phyloP scores from a whole-genome alignment of 2,797 vertebrate genomes.

The Carcharodon carcharias region DNA sequence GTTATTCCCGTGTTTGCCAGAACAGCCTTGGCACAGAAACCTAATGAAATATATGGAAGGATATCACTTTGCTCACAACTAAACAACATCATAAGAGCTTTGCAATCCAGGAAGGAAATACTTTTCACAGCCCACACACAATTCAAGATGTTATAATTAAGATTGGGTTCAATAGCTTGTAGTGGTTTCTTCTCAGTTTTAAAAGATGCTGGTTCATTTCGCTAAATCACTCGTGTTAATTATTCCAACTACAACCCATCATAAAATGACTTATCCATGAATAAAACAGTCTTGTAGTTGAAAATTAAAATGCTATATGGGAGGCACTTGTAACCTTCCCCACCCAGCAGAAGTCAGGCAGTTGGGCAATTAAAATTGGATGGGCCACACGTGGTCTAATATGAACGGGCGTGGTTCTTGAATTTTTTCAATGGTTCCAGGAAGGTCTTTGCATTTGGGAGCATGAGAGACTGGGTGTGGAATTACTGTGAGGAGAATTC shows the following conservation, averaged over 20 bases:
- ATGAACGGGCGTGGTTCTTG: not conserved
- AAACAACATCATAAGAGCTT: not conserved
- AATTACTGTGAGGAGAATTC: not conserved
- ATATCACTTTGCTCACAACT: not conserved
- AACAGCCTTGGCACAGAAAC: not conserved
- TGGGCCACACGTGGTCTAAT: not conserved
- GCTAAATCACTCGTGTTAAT: not conserved
- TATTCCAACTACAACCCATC: not conserved
- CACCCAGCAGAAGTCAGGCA: not conserved
- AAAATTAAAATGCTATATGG: not conserved
- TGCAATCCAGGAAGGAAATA: slow-evolving; percentile 9
- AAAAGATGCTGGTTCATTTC: not conserved
- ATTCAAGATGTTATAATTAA: not conserved
- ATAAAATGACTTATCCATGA: not conserved
- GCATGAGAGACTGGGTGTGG: not conserved
- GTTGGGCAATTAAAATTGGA: not conserved
- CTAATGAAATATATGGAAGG: not conserved
- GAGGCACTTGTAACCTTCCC: not conserved
- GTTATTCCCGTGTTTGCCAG: not conserved
- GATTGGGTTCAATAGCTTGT: not conserved
- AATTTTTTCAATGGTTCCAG: not conserved
- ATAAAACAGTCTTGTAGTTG: not conserved
- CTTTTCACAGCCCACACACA: not conserved
- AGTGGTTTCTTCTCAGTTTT: not conserved
- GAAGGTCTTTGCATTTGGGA: not conserved